Evolutionary conservation across 2,888 invertebrate genomes (phyloP).

Genomic region (Thereva unica): DNA sequence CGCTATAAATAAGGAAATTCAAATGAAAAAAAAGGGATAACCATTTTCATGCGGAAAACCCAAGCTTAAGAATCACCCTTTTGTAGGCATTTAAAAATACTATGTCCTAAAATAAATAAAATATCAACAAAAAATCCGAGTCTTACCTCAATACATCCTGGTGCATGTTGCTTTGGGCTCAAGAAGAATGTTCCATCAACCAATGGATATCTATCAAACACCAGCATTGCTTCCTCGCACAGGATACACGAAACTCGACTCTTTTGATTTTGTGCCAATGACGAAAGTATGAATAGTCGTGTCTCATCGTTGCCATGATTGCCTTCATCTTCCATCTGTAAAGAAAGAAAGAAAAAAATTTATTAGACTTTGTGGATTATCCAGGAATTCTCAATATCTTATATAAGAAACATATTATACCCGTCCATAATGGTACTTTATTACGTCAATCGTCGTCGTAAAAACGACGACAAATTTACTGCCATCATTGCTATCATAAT

Average conservation of each 20-base stretch:
- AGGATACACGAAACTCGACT: constrained; percentile 83
- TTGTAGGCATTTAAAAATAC: background rate
- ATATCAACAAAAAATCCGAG: background rate
- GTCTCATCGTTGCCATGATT: constrained; percentile 99
- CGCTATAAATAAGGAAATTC: too few relatives aligned
- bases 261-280: constrained; percentile 88
- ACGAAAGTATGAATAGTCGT: constrained; percentile 92
- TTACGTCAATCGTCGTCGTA: background rate
- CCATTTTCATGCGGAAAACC: too few relatives aligned
- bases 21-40: too few relatives aligned
- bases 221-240: constrained; percentile 86
- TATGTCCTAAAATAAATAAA: background rate
- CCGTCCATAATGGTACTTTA: background rate
- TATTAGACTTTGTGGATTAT: background rate
- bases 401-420: background rate
- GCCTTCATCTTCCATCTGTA: constrained; percentile 96
- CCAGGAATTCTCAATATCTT: background rate
- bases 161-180: constrained; percentile 89
- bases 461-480: constrained; percentile 19
- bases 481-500: constrained; percentile 29
- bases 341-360: constrained; percentile 45
- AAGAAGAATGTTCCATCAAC: constrained; percentile 98
- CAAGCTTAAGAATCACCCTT: too few relatives aligned
- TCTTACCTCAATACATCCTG: constrained; percentile 83
- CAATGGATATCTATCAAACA: constrained; percentile 96